phyloP scores from a whole-genome alignment of 2,797 vertebrate species.

The Sebastes taczanowskii region DNA sequence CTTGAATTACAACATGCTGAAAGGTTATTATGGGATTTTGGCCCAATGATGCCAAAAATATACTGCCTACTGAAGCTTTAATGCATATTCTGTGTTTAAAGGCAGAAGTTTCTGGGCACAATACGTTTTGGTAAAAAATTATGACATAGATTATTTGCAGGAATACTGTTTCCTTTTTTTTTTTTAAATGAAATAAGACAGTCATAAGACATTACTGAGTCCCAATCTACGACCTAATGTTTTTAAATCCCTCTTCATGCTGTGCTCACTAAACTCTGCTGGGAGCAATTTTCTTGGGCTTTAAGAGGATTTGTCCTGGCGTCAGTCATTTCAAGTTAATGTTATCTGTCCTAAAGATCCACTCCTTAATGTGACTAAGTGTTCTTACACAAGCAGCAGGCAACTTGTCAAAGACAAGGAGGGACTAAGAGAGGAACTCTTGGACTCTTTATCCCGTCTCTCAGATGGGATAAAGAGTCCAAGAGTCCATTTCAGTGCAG shows the following conservation, averaged over 20 bases:
- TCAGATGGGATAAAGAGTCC: neutral
- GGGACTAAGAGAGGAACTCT: neutral
- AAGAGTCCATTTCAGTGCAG: neutral
- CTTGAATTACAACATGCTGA: too few species aligned
- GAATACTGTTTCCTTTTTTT: neutral
- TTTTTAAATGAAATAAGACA: too few species aligned
- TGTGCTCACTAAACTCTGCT: neutral
- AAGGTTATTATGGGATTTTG: too few species aligned
- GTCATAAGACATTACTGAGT: neutral
- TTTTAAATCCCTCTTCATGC: neutral
- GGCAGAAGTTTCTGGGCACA: neutral
- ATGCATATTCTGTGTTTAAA: neutral
- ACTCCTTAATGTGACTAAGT: constrained; percentile 27
- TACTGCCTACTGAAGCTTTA: too few species aligned
- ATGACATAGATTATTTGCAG: neutral
- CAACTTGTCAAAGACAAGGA: constrained; percentile 4
- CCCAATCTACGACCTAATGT: neutral
- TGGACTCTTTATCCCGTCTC: too few species aligned
- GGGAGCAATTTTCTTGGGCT: constrained; percentile 20
- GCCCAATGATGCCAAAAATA: too few species aligned
- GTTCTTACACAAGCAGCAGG: constrained; percentile 38
- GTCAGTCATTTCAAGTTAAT: constrained; percentile 2
- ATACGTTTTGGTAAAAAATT: neutral
- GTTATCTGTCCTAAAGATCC: constrained; percentile 10
- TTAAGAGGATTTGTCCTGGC: constrained; percentile 48